phyloP scores from a whole-genome alignment of 1,140 invertebrate genomes.

The Bombus pascuorum region DNA sequence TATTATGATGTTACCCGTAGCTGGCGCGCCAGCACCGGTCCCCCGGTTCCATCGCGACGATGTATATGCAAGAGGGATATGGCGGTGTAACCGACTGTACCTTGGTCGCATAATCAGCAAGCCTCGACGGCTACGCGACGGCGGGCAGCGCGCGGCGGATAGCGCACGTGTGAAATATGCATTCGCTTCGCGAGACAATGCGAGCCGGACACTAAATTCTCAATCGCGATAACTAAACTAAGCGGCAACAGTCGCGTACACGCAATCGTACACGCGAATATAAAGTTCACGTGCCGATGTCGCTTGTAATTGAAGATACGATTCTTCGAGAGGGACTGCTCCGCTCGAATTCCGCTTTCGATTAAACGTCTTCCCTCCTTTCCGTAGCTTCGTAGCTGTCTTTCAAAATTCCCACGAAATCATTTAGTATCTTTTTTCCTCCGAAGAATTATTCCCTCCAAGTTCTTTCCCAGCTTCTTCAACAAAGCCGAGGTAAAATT shows the following conservation, averaged over 20 bases:
- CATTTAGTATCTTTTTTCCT: neutral
- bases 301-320: slow-evolving; percentile 53
- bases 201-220: slow-evolving; percentile 71
- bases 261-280: slow-evolving; percentile 53
- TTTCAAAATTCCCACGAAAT: too few species aligned
- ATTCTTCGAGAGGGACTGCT: neutral
- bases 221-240: slow-evolving; percentile 69
- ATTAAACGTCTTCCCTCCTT: too few species aligned
- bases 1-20: slow-evolving; percentile 64
- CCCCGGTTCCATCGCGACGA: slow-evolving; percentile 26
- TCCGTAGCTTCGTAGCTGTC: too few species aligned
- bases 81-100: slow-evolving; percentile 52
- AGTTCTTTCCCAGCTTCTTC: neutral
- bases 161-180: slow-evolving; percentile 76
- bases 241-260: slow-evolving; percentile 50
- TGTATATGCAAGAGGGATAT: slow-evolving; percentile 43
- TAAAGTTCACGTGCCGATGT: slow-evolving; percentile 57
- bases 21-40: slow-evolving; percentile 26
- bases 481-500: neutral
- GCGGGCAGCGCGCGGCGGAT: slow-evolving; percentile 43
- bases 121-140: slow-evolving; percentile 47
- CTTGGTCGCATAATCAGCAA: slow-evolving; percentile 64
- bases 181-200: slow-evolving; percentile 74
- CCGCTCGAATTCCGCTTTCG: neutral
- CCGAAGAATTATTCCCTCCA: neutral